A percentile compares a stretch with the other conserved stretches of the same genome.
Conservation (phyloP, 2,888 invertebrate species). For the Rhamphomyia laevipes region DNA sequence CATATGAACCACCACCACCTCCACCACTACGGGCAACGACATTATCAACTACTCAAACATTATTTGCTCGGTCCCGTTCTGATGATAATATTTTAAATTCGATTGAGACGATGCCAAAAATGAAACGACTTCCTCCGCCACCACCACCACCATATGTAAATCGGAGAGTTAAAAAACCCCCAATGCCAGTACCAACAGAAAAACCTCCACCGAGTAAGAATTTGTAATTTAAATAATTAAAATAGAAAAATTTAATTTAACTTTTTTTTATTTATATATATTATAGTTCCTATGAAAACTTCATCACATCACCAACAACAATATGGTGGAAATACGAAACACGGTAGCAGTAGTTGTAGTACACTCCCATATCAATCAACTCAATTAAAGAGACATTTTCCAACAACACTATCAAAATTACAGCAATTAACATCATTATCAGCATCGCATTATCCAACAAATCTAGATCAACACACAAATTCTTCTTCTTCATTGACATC, state of each 20-base stretch:
- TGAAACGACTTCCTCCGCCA: slow-evolving; percentile 44
- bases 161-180: slow-evolving; percentile 35
- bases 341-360: slow-evolving; percentile 5
- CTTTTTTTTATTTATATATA: slow-evolving; percentile 3
- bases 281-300: slow-evolving; percentile 33
- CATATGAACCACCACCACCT: slow-evolving; percentile 55
- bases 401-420: slow-evolving; percentile 11
- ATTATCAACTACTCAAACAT: slow-evolving; percentile 31
- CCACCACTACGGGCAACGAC: slow-evolving; percentile 42
- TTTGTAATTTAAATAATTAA: background rate
- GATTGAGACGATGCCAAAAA: slow-evolving; percentile 43
- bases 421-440: slow-evolving; percentile 6
- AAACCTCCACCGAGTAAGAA: slow-evolving; percentile 37
- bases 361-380: background rate
- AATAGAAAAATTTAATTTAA: background rate
- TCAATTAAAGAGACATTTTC: background rate
- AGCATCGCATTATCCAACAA: slow-evolving; percentile 6
- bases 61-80: slow-evolving; percentile 60
- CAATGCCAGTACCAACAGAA: slow-evolving; percentile 40
- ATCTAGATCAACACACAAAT: slow-evolving; percentile 1
- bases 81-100: slow-evolving; percentile 71
- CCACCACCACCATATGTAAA: slow-evolving; percentile 44
- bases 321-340: slow-evolving; percentile 16
- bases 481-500: slow-evolving; percentile 10
- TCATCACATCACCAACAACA: slow-evolving; percentile 18